A percentile compares a stretch with the other conserved stretches of the same genome.
phyloP scores from a whole-genome alignment of 2,113 vertebrate genomes.

The Rutilus rutilus region DNA sequence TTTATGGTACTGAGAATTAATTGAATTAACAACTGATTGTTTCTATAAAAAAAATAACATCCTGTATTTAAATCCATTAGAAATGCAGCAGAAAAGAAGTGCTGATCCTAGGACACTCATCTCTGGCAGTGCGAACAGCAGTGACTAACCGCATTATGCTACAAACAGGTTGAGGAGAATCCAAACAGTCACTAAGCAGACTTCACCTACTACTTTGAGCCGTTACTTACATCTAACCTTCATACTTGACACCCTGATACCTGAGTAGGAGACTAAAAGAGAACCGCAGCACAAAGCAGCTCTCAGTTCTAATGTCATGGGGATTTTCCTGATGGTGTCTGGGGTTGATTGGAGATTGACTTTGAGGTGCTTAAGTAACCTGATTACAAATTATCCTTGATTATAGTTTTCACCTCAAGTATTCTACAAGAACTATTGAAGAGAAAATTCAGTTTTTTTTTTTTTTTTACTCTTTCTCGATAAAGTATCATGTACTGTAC shows the following conservation, averaged over 20 bases:
- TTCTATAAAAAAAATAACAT: background rate
- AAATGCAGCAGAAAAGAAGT: background rate
- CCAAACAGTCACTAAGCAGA: background rate
- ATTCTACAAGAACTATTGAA: background rate
- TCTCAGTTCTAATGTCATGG: background rate
- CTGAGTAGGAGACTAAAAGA: background rate
- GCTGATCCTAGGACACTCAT: background rate
- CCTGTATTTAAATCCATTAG: background rate
- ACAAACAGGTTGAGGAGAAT: background rate
- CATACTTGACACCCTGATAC: conserved; percentile 7
- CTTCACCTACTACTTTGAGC: background rate
- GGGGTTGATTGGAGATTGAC: background rate
- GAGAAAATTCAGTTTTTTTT: background rate
- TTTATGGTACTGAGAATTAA: background rate
- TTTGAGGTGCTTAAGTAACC: background rate
- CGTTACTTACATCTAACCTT: conserved; percentile 8
- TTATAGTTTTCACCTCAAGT: conserved; percentile 18
- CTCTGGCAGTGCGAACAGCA: background rate
- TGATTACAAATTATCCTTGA: conserved; percentile 9
- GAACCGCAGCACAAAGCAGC: background rate
- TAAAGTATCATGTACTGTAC: background rate
- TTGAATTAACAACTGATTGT: background rate
- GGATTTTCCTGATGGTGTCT: background rate
- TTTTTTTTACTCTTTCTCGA: background rate
- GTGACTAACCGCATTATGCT: background rate